Base-by-base conservation (phyloP, 2,888 invertebrate genomes). In the Plutella xylostella region DNA sequence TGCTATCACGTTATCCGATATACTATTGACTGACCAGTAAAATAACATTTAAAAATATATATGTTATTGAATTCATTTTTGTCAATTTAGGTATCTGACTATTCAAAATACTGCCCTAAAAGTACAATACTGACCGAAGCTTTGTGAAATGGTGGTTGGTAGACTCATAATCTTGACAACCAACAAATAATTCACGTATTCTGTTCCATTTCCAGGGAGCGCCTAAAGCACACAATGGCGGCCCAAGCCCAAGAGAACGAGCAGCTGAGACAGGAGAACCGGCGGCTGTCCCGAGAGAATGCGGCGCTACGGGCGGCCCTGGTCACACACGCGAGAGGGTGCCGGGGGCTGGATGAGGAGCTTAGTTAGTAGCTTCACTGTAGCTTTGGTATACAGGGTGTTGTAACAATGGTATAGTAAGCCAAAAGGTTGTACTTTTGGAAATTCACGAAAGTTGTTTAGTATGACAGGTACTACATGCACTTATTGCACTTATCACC, bases 151-250 rank as follows among this genome's bases (percentile, higher is more conserved):
- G n/a, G 4, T 31, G 4, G 4, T 31, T 11, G 4, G n/a, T 4
- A 6, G 4, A 31, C 31, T n/a, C 4, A 3, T 38, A 12, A 19
- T 18, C 4, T n/a, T 21, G 3, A 18, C 22, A 6, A 20, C 31
- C 4, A 31, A 31, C 4, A 11, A 31, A 35, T 15, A 30, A 42
- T 3, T 20, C 3, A 34, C 11, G 1, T 34, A 12, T 31, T 38
- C n/a, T n/a, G n/a, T 20, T 40, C 33, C 3, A 4, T 35, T 61
- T 57, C 0, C 56, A 82, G 82, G 49, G 65, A 73, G 1, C 65
- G 68, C 21, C 63, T 75, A 61, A 78, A 72, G 66, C 65, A 68
- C 6, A 55, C 63, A 0, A 74, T 70, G 64, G 43, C 55, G 5
- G 52, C 48, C 0, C 68, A 72, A 17, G 55, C 52, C 0, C 55